Percentiles rank a stretch among this genome's conserved stretches.
phyloP scores from a whole-genome alignment of 2,113 vertebrate genomes.

The Quiscalus mexicanus region DNA sequence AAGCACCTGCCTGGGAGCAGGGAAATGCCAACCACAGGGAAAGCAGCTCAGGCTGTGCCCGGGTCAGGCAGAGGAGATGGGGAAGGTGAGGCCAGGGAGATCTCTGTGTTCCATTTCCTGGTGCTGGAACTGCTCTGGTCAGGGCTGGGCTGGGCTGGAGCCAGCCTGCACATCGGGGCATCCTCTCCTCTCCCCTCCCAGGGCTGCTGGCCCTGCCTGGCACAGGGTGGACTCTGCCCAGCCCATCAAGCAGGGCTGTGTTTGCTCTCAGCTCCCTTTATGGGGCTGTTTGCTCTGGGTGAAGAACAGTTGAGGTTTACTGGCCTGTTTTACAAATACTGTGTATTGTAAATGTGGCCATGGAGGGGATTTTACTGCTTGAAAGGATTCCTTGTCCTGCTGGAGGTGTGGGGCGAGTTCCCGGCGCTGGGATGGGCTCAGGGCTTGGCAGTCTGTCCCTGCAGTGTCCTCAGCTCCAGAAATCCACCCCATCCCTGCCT shows the following conservation, averaged over 20 bases:
- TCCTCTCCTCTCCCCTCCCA: neutral
- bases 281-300: neutral
- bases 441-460: neutral
- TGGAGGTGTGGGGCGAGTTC: neutral
- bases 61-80: neutral
- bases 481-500: neutral
- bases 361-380: neutral
- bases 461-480: neutral
- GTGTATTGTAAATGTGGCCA: neutral
- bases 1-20: neutral
- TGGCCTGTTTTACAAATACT: neutral
- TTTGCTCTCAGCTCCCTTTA: neutral
- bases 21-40: neutral
- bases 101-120: neutral
- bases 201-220: no score
- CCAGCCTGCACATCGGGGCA: neutral
- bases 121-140: neutral
- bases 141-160: neutral
- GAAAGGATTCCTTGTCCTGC: neutral
- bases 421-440: neutral
- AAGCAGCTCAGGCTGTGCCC: neutral
- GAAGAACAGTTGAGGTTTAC: neutral
- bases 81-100: neutral
- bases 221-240: no score
- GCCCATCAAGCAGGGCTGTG: neutral